These are phyloP conservation scores for Sarcoramphus papa DNA, from an alignment of 2,797 vertebrate genomes.

Conservation along the genomic window DNA sequence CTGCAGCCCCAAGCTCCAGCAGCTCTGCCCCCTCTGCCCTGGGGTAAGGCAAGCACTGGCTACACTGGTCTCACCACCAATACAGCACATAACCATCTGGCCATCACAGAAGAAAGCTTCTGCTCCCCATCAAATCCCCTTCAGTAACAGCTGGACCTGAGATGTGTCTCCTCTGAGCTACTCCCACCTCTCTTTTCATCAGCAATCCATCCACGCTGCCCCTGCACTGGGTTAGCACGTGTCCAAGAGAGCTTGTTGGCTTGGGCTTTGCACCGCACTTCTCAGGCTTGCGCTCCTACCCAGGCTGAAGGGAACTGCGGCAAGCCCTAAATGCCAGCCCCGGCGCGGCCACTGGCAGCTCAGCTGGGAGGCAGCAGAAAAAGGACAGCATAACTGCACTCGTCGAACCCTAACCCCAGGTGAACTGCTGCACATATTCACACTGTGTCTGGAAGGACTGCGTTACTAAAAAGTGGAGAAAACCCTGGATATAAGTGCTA, in stretches of 20 bases:
- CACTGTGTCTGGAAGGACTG: not conserved
- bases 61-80: not conserved
- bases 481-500: not conserved
- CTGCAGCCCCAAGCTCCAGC: not conserved
- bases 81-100: not conserved
- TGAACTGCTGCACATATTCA: not conserved
- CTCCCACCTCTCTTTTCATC: not conserved
- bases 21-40: not conserved
- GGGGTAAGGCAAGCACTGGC: not conserved
- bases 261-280: not conserved
- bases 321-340: not conserved
- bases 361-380: not conserved
- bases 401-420: not conserved
- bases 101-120: not conserved
- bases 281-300: accelerated
- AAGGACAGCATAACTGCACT: not conserved
- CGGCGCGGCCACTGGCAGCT: accelerated
- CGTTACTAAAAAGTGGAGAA: not conserved
- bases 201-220: not conserved
- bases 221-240: accelerated
- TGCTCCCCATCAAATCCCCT: not conserved
- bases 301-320: not conserved
- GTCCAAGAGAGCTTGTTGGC: not conserved
- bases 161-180: not conserved
- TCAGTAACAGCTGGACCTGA: not conserved